Evolutionary conservation across 1,140 invertebrate species (phyloP).

Genomic region (Bicyclus anynana): DNA sequence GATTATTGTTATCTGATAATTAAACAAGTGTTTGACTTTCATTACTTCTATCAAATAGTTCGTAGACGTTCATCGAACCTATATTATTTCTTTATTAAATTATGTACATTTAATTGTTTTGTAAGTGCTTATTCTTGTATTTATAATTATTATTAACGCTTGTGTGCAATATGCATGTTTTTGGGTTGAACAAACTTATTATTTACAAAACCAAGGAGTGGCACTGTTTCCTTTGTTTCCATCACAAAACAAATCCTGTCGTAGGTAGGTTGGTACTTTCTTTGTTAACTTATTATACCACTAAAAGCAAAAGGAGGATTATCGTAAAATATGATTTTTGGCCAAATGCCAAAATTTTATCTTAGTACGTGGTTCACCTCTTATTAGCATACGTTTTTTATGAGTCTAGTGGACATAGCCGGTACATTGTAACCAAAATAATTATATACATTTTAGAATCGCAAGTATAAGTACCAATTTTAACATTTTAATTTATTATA

Average conservation of each 20-base stretch:
- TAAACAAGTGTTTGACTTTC: too few relatives aligned
- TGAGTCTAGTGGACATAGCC: too few relatives aligned
- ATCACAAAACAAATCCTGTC: conserved; percentile 1
- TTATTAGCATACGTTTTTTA: not conserved
- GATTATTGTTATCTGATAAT: too few relatives aligned
- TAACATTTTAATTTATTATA: too few relatives aligned
- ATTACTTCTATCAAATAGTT: too few relatives aligned
- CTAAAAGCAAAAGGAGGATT: not conserved
- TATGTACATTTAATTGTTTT: too few relatives aligned
- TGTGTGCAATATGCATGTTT: too few relatives aligned
- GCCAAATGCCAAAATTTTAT: not conserved
- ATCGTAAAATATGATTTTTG: not conserved
- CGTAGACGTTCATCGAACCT: not conserved
- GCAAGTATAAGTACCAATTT: too few relatives aligned
- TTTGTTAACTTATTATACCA: not conserved
- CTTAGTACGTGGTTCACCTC: not conserved
- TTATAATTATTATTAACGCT: not conserved
- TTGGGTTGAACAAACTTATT: conserved; percentile 1
- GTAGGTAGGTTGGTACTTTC: not conserved
- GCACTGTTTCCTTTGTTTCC: not conserved
- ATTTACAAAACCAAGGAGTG: not conserved
- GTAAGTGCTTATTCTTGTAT: not conserved
- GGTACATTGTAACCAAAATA: too few relatives aligned
- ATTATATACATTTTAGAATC: too few relatives aligned
- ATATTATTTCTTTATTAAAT: too few relatives aligned